Base-by-base conservation (phyloP, 2,888 invertebrate genomes). In the Hirtodrosophila alboralis region DNA sequence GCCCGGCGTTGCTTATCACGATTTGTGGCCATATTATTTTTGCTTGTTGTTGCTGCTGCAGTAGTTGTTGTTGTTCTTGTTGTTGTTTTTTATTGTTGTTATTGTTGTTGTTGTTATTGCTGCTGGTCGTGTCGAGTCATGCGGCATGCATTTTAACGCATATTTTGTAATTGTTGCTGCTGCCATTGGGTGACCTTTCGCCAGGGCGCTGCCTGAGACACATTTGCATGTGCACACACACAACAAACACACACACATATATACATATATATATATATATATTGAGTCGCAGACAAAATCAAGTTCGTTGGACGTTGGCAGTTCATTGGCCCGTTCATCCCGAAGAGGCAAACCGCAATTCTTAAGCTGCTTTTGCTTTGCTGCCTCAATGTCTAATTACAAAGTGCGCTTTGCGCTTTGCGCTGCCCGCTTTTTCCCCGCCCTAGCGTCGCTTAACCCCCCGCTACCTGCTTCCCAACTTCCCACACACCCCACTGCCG, bases 1-100 rank as follows among this genome's bases (percentile, higher is more conserved):
- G 47, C 64, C 70, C 80, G 66, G 79, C 79, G 67, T 79, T 79
- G 81, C 77, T 84, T 81, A 83, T 83, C 83, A 83, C 83, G 84
- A 83, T 83, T 83, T 81, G 84, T 79, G 72, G 84, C 70, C 81
- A 84, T 84, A 83, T 84, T 83, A 84, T 81, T 81, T 84, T 72
- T 75, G 78, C 72, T 80, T 70, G 64, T 73, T 30, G 53, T 73
- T 60, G 64, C 51, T 72, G 71, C 30, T 53, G 62, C 51, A 62
- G 63, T 45, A 40, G 49, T 41, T 21, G 54, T 26, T 43, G 51
- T 18, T 33, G 60, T 8, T 21, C 30, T n/a, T 21, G 40, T n/a
- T 44, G 37, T 31, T 33, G 48, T 31, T 27, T 41, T 7, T 10
- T 43, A 34, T 2, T 38, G 53, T 6, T 61, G 27, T 13, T 54